Base-by-base conservation (phyloP, 2,888 invertebrate species). In the Drosophila mimica region DNA sequence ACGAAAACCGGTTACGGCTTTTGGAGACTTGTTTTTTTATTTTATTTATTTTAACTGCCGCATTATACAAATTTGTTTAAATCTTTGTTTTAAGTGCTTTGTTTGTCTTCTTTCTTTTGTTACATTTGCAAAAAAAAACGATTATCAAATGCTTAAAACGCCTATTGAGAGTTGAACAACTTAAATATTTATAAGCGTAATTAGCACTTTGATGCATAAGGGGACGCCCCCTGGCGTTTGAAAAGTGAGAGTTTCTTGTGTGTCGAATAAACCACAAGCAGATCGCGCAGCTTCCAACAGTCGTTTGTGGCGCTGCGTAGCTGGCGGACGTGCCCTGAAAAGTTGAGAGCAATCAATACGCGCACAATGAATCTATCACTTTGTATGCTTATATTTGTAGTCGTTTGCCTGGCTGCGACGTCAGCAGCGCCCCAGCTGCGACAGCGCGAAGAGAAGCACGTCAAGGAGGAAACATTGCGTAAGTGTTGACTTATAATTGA, bases 361-460 rank as follows among this genome's bases (percentile, higher is more conserved):
- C 61, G 46, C 25, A 15, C 25, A 67, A 88, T 88, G 91, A 91
- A 88, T 66, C 64, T 76, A 30, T 68, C 74, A 67, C 71, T 75
- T 80, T 70, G 69, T 72, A 64, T 82, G 69, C 64, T 88, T 62
- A 77, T 90, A 43, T 65, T 81, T 43, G 67, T 56, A 34, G 65
- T 52, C 61, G 51, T 70, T 51, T 91, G 86, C 58, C 64, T 87
- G 46, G 57, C 69, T 40, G 71, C 82, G 43, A 74, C 68, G 20
- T 70, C 71, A 54, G 90, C 83, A 28, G 79, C 83, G 11, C 79
- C 90, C 11, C 87, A 88, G 58, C 74, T 74, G 34, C 71, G 73
- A 38, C 91, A 91, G 49, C 91, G 87, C 8, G 91, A 88, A 65
- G 87, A 91, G 63, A 88, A 88, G 75, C 91, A 90, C 74, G 85